Evolutionary conservation across 2,113 vertebrate genomes (phyloP).

Genomic region (Grallaria varia): DNA sequence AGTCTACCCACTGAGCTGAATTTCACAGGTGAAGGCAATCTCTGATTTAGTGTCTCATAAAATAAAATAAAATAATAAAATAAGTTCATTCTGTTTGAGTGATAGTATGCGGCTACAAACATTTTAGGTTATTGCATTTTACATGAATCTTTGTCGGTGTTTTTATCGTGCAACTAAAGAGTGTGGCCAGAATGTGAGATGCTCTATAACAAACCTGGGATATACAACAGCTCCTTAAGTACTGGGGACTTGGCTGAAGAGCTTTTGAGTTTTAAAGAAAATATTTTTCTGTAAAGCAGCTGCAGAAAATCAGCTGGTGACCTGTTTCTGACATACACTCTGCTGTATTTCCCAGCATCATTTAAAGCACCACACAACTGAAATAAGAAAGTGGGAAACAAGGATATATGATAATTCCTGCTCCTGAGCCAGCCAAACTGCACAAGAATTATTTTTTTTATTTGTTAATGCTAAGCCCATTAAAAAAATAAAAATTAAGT

Average conservation of each 20-base stretch:
- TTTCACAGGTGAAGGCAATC: neutral
- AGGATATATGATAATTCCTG: neutral
- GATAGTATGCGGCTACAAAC: neutral
- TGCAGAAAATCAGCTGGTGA: constrained; percentile 28
- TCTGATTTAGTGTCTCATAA: neutral
- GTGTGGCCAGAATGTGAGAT: neutral
- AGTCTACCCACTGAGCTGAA: neutral
- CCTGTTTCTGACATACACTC: neutral
- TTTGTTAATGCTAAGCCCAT: neutral
- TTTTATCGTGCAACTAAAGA: neutral
- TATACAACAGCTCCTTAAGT: neutral
- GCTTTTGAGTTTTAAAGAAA: neutral
- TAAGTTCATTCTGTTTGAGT: neutral
- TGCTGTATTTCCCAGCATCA: neutral
- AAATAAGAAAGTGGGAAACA: neutral
- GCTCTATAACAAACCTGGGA: neutral
- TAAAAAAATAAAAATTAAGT: neutral
- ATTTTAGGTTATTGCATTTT: neutral
- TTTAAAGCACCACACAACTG: neutral
- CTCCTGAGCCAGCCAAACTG: neutral
- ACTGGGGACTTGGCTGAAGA: neutral
- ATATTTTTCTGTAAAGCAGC: neutral
- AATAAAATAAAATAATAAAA: neutral
- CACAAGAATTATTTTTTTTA: neutral
- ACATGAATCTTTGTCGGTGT: neutral